These are phyloP conservation scores for Aphis gossypii DNA, from an alignment of 1,140 invertebrate genomes.

Conservation along the genomic window DNA sequence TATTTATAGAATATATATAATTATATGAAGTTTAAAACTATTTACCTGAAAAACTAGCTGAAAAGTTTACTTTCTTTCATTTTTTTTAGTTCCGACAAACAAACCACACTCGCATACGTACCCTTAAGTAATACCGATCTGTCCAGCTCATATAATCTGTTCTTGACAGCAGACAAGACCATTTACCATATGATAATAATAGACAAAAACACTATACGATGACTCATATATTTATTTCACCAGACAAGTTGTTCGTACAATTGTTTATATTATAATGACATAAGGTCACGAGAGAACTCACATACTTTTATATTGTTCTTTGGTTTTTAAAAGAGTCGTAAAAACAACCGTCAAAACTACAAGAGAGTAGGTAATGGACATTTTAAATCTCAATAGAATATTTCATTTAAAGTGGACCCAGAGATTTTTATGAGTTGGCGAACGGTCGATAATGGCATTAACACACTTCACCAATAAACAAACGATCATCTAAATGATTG, in stretches of 20 bases:
- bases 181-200: constrained; percentile 6
- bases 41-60: neutral
- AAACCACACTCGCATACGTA: neutral
- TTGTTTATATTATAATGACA: neutral
- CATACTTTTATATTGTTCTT: constrained; percentile 6
- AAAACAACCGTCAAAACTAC: neutral
- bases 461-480: constrained; percentile 12
- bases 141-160: neutral
- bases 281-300: neutral
- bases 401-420: neutral
- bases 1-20: neutral
- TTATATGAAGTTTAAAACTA: neutral
- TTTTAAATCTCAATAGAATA: neutral
- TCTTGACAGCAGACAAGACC: neutral
- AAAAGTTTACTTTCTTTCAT: neutral
- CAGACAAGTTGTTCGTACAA: neutral
- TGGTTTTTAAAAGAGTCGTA: constrained; percentile 13
- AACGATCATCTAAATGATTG: constrained; percentile 29
- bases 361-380: neutral
- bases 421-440: constrained; percentile 18
- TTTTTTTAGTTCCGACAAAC: constrained; percentile 11
- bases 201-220: neutral
- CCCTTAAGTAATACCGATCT: neutral
- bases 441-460: constrained; percentile 27
- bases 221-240: neutral